These are phyloP conservation scores for Pteropus rufus DNA, from an alignment of 2,797 vertebrate species.

Conservation along the genomic window DNA sequence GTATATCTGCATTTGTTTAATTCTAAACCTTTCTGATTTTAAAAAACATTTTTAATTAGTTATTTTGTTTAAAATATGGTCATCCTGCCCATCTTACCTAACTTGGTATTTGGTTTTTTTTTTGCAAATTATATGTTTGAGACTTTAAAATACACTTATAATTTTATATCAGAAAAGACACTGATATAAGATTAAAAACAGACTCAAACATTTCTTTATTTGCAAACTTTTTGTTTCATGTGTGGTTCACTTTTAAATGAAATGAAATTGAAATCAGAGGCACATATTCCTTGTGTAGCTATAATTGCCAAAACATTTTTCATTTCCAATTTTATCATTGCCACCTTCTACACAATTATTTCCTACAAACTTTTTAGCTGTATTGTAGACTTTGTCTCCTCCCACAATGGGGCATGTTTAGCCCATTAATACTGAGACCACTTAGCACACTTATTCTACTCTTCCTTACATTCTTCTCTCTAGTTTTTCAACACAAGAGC, in stretches of 20 bases:
- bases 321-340: not conserved
- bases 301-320: not conserved
- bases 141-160: not conserved
- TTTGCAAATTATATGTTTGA: not conserved
- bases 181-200: not conserved
- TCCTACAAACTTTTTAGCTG: not conserved
- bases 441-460: not conserved
- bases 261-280: not conserved
- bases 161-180: not conserved
- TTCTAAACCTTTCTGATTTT: not conserved
- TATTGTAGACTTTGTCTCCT: not conserved
- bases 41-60: not conserved
- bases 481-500: not conserved
- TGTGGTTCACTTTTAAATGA: not conserved
- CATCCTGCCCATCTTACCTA: not conserved
- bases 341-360: not conserved
- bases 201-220: not conserved
- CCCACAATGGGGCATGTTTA: not conserved
- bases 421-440: not conserved
- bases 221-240: not conserved
- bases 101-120: not conserved
- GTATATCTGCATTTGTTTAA: not conserved
- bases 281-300: not conserved
- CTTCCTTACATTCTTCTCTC: not conserved
- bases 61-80: not conserved